Base-by-base conservation (phyloP, 2,888 invertebrate genomes). In the Linnaemya tessellans region DNA sequence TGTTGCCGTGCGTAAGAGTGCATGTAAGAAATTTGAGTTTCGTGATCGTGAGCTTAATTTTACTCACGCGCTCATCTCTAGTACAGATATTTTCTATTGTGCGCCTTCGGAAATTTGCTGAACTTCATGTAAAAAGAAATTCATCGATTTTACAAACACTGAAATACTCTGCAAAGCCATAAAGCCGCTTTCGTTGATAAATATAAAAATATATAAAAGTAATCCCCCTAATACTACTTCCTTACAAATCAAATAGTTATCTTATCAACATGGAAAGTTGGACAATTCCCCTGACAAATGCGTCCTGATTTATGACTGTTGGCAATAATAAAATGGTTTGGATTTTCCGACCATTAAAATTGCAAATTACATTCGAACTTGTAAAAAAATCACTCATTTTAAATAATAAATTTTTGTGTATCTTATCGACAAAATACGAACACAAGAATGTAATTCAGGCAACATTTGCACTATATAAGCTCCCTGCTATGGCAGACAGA, bases 391-490 rank as follows among this genome's bases (percentile, higher is more conserved):
- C 18, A 3, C 13, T n/a, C 15, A 10, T 46, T 15, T 46, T n/a
- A 46, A 46, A 15, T 18, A 49, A 49, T 49, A 54, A 54, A 54
- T 11, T 54, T 0, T 54, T 22, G 20, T 20, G 7, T n/a, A 20
- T 51, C 51, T 51, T 51, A 51, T 51, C 51, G 20, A 11, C 9
- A 51, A 51, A 51, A 18, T 51, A 10, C 51, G 20, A 4, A 20
- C 4, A 22, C 51, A 22, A 25, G 20, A 51, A 10, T 8, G 20
- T 51, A 51, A 22, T 51, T 20, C 4, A 9, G 11, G 8, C 13
- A 56, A 56, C 22, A 56, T 56, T 22, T 56, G 54, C 54, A 56
- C 13, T 64, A 64, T 64, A 65, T 25, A 65, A 65, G 65, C 25
- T 9, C n/a, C 25, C 2, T 5, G 22, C 25, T n/a, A n/a, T 65